Base-by-base conservation (phyloP, 2,888 invertebrate species). In the Tipula confusa region DNA sequence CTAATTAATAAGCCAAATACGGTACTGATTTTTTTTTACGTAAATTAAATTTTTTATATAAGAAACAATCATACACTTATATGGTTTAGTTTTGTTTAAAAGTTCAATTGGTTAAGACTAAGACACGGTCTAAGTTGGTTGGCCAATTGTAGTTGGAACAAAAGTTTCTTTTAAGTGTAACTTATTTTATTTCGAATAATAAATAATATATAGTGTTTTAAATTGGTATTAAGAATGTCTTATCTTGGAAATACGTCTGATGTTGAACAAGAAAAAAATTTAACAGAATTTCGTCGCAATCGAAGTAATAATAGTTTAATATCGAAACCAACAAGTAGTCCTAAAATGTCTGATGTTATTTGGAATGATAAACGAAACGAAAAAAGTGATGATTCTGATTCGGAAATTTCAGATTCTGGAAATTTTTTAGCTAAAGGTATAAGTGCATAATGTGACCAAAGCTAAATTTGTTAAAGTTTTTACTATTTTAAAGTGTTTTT, bases 361-460 rank as follows among this genome's bases (percentile, higher is more conserved):
- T 89, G 89, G 89, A 85, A 87, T 83, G 87, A 88, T 82, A 89
- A 89, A 85, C 87, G 87, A 15, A 29, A 33, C 28, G 92, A 92
- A 89, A 93, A 93, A 88, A 93, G 94, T 88, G 94, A 94, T 89
- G 95, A 95, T 89, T 93, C 94, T 84, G 95, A 95, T 89, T 95
- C 95, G 87, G 95, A 96, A 87, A 91, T 95, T 84, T 94, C 94
- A 86, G 93, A 94, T 88, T 92, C 92, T 9, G 93, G 93, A 85
- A 93, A 95, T 88, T 96, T 96, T 89, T 91, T 96, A 86, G 94
- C 95, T 82, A 95, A 95, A 90, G 94, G 94, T 89, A 87, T 79
- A 29, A 29, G 43, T 43, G 43, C 5, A 43, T 43, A 64, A 24
- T 64, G 24, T 48, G 48, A 48, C 48, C 4, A 48, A 79, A 79